These are phyloP conservation scores for Helicoverpa assulta DNA, from an alignment of 2,888 invertebrate genomes.

Conservation along the genomic window DNA sequence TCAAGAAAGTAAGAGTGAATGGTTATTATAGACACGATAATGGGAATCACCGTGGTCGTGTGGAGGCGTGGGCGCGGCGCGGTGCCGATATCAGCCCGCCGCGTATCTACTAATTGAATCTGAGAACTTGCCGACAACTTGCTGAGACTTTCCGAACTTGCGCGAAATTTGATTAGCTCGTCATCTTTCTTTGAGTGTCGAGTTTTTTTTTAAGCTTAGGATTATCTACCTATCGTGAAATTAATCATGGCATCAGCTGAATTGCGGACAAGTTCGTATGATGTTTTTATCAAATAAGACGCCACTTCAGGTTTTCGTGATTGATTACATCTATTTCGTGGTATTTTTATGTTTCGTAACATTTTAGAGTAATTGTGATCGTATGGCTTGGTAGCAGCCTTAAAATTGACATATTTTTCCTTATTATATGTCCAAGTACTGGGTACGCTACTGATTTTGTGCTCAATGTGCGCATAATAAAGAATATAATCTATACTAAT, in stretches of 20 bases:
- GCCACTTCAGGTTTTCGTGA: slow-evolving; percentile 31
- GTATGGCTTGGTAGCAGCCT: too few species aligned
- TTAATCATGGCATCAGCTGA: slow-evolving; percentile 67
- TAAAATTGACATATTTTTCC: too few species aligned
- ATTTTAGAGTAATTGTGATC: neutral
- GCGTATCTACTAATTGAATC: slow-evolving; percentile 88
- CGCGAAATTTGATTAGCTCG: slow-evolving; percentile 85
- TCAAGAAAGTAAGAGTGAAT: slow-evolving; percentile 56
- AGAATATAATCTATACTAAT: too few species aligned
- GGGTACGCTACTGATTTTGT: too few species aligned
- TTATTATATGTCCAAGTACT: too few species aligned
- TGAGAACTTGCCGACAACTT: slow-evolving; percentile 82
- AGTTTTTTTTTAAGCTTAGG: slow-evolving; percentile 77
- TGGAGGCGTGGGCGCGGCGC: slow-evolving; percentile 47
- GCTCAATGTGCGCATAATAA: too few species aligned
- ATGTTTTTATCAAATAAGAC: slow-evolving; percentile 41
- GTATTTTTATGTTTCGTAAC: neutral
- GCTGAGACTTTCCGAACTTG: slow-evolving; percentile 80
- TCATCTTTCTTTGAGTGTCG: slow-evolving; percentile 80
- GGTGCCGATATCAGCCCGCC: slow-evolving; percentile 59
- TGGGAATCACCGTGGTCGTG: slow-evolving; percentile 66
- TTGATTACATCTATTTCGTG: slow-evolving; percentile 28
- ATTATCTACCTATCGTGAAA: slow-evolving; percentile 68
- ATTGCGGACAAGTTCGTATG: slow-evolving; percentile 61
- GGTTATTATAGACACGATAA: slow-evolving; percentile 69